Evolutionary conservation across 1,140 invertebrate species (phyloP), one percentile per base, ranked within the genome.

Genomic region (Oedothorax gibbosus): DNA sequence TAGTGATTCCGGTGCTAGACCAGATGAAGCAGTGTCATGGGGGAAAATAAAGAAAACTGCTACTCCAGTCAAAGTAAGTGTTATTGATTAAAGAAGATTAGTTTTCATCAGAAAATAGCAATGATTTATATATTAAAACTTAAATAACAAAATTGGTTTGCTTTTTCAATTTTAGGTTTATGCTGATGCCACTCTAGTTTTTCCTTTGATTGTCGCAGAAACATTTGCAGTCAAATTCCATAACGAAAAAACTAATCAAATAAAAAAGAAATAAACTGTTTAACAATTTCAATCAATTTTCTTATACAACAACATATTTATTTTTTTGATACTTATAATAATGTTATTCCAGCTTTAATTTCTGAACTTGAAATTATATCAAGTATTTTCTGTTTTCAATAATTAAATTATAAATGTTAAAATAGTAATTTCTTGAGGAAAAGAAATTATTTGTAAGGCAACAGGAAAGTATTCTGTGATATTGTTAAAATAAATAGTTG

Each of bases 11-110:
- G 99, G 99, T 11, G 99, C 98, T 0, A 92, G 95, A 69, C 98
- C 98, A 5, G 99, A 99, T 92, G 99, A 99, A 92, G 98, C 98
- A 0, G 93, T 99, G 14, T 99, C 97, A 7, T 99, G 98, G 98
- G 98, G 98, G 0, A 99, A 99, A 92, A 99, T 99, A 84, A 94
- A 94, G 88, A 93, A 93, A 88, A 94, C 95, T 88, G 96, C 97
- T 0, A 93, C 91, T 68, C 96, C 98, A n/a, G 96, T 99, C 0
- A 99, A 99, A 90, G 94, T 95, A 90, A 88, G 18, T 18, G 2
- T 50, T 76, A 21, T 35, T 18, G 15, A 20, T 14, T 56, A 54
- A 20, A 15, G 14, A 62, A 9, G 51, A 49, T n/a, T 14, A 3
- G 18, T 21, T 56, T 35, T 21, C 62, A 35, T 8, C 35, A 50